Evolutionary conservation across 30 jellyfish, hydroid and myxozoan genomes (phyloP).

Genomic region (Turritopsis rubra): DNA sequence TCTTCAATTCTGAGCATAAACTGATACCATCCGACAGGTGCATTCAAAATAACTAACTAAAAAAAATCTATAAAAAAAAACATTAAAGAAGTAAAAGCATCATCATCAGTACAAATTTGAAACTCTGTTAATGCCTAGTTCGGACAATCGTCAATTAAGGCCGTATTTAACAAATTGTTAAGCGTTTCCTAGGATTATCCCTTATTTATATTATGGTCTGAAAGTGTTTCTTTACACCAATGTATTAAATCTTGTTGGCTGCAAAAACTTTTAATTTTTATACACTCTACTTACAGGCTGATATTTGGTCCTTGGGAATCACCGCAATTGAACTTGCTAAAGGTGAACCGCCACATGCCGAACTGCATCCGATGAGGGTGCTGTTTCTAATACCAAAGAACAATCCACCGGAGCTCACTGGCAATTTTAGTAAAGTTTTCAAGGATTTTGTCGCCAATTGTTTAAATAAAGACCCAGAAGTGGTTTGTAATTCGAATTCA

Average conservation of each 20-base stretch:
- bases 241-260: no score
- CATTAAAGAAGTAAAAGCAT: no score
- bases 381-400: constrained; percentile 89
- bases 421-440: constrained; percentile 81
- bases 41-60: no score
- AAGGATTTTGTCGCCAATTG: constrained; percentile 93
- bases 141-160: not conserved
- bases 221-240: no score
- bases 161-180: no score
- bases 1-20: no score
- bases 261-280: not conserved
- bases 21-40: no score
- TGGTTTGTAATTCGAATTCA: constrained; percentile 67
- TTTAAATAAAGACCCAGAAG: constrained; percentile 86
- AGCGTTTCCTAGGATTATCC: no score
- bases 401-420: constrained; percentile 97
- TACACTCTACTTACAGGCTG: constrained; percentile 53
- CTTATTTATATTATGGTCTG: no score
- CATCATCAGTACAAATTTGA: no score
- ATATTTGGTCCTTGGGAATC: constrained; percentile 92
- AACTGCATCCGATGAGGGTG: constrained; percentile 95
- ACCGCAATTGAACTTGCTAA: constrained; percentile 95
- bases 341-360: constrained; percentile 99
- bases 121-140: not conserved
- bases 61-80: no score